Conservation (phyloP, 2,113 vertebrate genomes). For the Engraulis encrasicolus region DNA sequence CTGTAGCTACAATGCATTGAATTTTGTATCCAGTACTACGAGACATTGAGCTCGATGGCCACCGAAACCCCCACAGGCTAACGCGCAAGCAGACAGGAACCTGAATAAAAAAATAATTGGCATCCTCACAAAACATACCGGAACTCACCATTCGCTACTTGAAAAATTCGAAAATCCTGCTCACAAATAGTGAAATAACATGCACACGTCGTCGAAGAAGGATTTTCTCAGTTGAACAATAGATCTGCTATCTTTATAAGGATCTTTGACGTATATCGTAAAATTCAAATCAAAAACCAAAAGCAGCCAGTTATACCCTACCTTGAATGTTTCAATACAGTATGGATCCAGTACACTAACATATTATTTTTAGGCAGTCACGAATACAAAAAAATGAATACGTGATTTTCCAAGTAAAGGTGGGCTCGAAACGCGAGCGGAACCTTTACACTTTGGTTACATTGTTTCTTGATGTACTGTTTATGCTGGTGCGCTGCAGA, state of each 20-base stretch:
- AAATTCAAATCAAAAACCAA: neutral
- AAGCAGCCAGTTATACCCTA: neutral
- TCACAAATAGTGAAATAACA: neutral
- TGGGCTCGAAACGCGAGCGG: neutral
- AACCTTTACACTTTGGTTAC: slow-evolving; percentile 1
- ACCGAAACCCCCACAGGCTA: slow-evolving; percentile 42
- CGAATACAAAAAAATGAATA: neutral
- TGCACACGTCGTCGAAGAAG: neutral
- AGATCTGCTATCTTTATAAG: neutral
- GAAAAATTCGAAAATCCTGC: neutral
- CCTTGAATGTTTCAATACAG: neutral
- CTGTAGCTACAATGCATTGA: neutral
- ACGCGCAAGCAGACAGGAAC: slow-evolving; percentile 63
- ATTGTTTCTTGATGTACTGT: slow-evolving; percentile 23
- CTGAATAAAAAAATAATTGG: slow-evolving; percentile 70
- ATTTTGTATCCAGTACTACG: slow-evolving; percentile 1
- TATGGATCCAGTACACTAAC: neutral
- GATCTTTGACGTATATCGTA: neutral
- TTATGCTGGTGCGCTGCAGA: slow-evolving; percentile 20
- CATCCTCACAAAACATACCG: slow-evolving; percentile 56
- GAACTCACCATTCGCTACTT: slow-evolving; percentile 46
- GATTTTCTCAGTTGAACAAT: neutral
- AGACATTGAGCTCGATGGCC: slow-evolving; percentile 38
- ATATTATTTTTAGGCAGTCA: neutral
- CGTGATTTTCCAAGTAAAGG: neutral